Base-by-base conservation (phyloP, 2,888 invertebrate genomes). In the Phania funesta region DNA sequence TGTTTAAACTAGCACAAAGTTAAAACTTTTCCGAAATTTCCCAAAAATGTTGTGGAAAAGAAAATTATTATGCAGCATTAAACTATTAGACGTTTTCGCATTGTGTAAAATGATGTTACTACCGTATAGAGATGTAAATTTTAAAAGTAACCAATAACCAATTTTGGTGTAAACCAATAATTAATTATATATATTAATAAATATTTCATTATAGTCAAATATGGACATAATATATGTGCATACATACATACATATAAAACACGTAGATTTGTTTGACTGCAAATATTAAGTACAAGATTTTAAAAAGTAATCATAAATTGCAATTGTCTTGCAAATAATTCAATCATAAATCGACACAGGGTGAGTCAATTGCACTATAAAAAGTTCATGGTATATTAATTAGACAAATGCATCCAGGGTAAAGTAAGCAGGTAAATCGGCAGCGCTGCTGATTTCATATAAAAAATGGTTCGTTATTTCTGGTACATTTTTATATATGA, bases 21-120 rank as follows among this genome's bases (percentile, higher is more conserved):
- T 11, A 24, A 50, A 56, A 64, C 24, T 22, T 35, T 65, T 64
- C 24, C 32, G 24, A 56, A 58, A 65, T 32, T 50, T 58, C 32
- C n/a, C 38, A 38, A 54, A 32, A 52, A 11, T 24, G 11, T 18
- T 22, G 16, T 24, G 29, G 29, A 64, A 48, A 54, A 62, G 50
- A 60, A 70, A 78, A 58, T 50, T 71, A 71, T 71, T 78, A 78
- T 71, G 78, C 50, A 78, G 71, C 78, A 58, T 20, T 26, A 7
- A 60, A 48, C 70, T 70, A 78, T 64, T 77, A 46, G 54, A 54
- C 64, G 62, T 73, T 71, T 73, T 80, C 38, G 74, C 74, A 73
- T 73, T 79, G 79, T 79, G 60, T 58, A 56, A 68, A 75, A 75
- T 65, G 38, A 68, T 74, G 70, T 64, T 26, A 56, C 68, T 70